Evolutionary conservation across 2,113 vertebrate genomes (phyloP).

Genomic region (Rhizomys pruinosus): DNA sequence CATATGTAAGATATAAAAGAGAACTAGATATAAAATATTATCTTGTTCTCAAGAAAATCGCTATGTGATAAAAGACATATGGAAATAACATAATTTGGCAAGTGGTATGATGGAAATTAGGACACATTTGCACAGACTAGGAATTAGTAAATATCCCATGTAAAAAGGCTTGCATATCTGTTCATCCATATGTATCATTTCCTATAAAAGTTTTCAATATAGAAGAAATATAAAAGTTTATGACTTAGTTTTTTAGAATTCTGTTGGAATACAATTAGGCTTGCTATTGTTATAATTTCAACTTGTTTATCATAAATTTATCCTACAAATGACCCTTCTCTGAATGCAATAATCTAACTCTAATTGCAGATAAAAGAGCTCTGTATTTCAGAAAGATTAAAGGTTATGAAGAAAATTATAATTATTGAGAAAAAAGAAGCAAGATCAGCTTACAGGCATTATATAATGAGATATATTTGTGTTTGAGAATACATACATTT

Average conservation of each 20-base stretch:
- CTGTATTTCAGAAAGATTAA: constrained; percentile 50
- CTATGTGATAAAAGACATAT: background rate
- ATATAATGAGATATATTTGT: background rate
- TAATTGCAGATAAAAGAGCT: background rate
- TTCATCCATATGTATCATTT: background rate
- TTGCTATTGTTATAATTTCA: constrained; percentile 45
- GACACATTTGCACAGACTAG: background rate
- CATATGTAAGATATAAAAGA: background rate
- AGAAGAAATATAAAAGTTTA: background rate
- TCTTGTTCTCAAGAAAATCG: background rate
- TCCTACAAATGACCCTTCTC: background rate
- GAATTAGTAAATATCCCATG: background rate
- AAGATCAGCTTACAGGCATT: background rate
- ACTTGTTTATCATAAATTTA: constrained; percentile 43
- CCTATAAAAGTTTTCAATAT: constrained; percentile 26
- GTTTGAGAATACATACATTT: background rate
- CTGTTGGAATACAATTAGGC: background rate
- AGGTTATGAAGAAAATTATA: constrained; percentile 33
- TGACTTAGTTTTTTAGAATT: constrained; percentile 19
- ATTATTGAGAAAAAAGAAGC: constrained; percentile 37
- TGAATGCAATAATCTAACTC: constrained; percentile 34
- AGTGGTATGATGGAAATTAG: background rate
- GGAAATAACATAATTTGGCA: background rate
- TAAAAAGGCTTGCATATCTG: background rate
- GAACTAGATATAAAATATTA: background rate